Evolutionary conservation across 1,140 invertebrate species (phyloP).

Genomic region (Habropoda laboriosa): DNA sequence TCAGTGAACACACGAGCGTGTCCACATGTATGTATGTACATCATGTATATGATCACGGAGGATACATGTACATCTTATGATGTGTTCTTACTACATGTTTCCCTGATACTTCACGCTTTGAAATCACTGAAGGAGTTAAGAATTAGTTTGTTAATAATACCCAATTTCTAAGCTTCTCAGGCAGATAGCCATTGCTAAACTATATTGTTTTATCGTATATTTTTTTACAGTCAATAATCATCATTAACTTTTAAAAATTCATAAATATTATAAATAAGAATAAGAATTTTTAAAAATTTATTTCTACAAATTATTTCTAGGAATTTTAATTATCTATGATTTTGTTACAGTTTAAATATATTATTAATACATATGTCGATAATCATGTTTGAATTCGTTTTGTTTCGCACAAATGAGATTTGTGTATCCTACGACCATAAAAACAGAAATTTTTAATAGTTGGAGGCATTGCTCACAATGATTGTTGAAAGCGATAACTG

Average conservation of each 20-base stretch:
- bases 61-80: background rate
- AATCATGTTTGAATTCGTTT: too few relatives aligned
- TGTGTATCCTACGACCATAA: too few relatives aligned
- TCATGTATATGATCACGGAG: background rate
- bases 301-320: too few relatives aligned
- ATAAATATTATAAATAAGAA: background rate
- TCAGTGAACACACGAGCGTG: too few relatives aligned
- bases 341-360: too few relatives aligned
- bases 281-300: background rate
- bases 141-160: conserved; percentile 3
- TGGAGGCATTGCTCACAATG: too few relatives aligned
- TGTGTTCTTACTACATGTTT: background rate
- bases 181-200: background rate
- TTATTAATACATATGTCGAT: too few relatives aligned
- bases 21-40: too few relatives aligned
- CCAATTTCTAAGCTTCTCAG: background rate
- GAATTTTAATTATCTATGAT: too few relatives aligned
- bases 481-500: too few relatives aligned
- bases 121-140: conserved; percentile 27
- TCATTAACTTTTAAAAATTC: background rate
- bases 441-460: too few relatives aligned
- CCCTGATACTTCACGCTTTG: conserved; percentile 16
- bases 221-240: background rate
- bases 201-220: background rate
- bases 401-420: too few relatives aligned